These are phyloP conservation scores for Brienomyrus longianalis DNA, from an alignment of 2,113 vertebrate genomes.

Conservation along the genomic window DNA sequence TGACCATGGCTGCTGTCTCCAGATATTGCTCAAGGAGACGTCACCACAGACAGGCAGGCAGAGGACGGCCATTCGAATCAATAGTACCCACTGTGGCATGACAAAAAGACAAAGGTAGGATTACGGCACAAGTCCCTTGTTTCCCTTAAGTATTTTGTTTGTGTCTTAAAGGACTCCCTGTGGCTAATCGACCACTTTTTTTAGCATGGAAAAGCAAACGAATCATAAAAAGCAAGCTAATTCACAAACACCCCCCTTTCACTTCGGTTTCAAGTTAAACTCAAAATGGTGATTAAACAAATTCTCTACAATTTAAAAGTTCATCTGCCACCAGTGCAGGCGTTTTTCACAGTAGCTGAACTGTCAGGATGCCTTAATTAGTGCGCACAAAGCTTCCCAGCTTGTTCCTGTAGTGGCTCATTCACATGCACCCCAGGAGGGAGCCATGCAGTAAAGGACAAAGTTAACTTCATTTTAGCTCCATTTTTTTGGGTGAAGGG, in stretches of 20 bases:
- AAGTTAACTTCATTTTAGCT: conserved; percentile 62
- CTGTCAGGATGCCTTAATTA: conserved; percentile 45
- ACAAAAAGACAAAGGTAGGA: conserved; percentile 54
- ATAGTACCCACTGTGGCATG: conserved; percentile 32
- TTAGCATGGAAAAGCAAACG: background rate
- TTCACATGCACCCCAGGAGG: conserved; percentile 52
- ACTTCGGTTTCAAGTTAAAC: background rate
- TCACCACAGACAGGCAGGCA: conserved; percentile 55
- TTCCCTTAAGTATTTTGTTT: background rate
- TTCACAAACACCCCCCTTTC: background rate
- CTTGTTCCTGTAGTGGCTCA: conserved; percentile 50
- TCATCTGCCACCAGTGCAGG: conserved; percentile 31
- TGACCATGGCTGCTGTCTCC: conserved; percentile 43
- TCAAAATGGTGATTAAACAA: background rate
- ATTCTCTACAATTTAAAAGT: background rate
- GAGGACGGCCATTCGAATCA: conserved; percentile 49
- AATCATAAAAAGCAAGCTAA: background rate
- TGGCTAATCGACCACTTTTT: background rate
- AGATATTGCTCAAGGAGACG: conserved; percentile 39
- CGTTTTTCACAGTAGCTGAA: conserved; percentile 35
- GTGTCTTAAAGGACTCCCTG: background rate
- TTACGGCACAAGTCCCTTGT: conserved; percentile 42
- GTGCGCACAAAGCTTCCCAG: conserved; percentile 58
- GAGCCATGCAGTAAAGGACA: conserved; percentile 46
- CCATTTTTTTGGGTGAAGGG: conserved; percentile 39